Evolutionary conservation across 2,888 invertebrate genomes (phyloP), one percentile per base, ranked within the genome.

Genomic region (Cryptus viduatorius): DNA sequence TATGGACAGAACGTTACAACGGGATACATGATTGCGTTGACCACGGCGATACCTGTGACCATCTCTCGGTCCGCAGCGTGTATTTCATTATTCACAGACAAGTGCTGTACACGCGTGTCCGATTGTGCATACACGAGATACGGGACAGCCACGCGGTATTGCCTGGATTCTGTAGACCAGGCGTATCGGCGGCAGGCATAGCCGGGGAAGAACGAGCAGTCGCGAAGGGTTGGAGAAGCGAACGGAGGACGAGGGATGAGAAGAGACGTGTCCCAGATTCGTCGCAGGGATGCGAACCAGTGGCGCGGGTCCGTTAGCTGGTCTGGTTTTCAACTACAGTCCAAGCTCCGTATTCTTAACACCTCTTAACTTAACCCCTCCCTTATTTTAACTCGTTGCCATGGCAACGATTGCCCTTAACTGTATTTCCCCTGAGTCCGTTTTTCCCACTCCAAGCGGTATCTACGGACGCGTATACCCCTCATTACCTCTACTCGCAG

Each of bases 181-280:
- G 19, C 71, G 76, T 75, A 68, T 76, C 76, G 48, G 44, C 61
- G 67, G 24, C 19, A 61, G 59, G 65, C 31, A 59, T 59, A 71
- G 42, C 29, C 37, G 48, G 82, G 71, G 65, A 82, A 64, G 81
- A 65, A 65, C 42, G 59, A 46, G 42, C 48, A 46, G 68, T 29
- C 59, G 44, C 83, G 71, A 79, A 71, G 72, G 72, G 46, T 16
- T 37, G 46, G 71, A 46, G 65, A 44, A 72, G 67, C 19, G 59
- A 12, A 68, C 10, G 42, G 42, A 59, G 71, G 59, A 61, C 64
- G 72, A 65, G 76, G 72, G 61, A 65, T 56, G 73, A 61, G 16
- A 69, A 65, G 81, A 79, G 79, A 68, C n/a, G 71, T 78, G 86
- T 86, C 78, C 86, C 68, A 86, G 84, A 84, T 86, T 81, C 84